phyloP scores from a whole-genome alignment of 2,888 invertebrate genomes.

The Ophioninae sp. region DNA sequence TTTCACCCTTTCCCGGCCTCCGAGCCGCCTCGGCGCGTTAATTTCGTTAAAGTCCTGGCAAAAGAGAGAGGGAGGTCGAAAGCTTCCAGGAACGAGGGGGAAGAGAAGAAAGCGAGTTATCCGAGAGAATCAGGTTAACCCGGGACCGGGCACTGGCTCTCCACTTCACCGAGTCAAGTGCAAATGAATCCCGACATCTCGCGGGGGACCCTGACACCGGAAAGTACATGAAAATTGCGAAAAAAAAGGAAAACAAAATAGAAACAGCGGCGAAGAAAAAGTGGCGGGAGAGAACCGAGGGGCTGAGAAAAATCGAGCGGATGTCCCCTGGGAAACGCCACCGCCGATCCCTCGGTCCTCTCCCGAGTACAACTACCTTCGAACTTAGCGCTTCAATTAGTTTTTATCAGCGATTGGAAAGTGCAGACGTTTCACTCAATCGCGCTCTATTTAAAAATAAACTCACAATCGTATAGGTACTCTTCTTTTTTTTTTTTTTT shows the following conservation, averaged over 20 bases:
- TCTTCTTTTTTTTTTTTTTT: no score
- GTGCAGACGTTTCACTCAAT: no score
- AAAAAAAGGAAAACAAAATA: slow-evolving; percentile 4
- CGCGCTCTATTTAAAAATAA: no score
- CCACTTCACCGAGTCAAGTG: slow-evolving; percentile 49
- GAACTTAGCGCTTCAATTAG: no score
- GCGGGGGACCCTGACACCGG: slow-evolving; percentile 21
- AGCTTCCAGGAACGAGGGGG: slow-evolving; percentile 26
- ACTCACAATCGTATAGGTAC: no score
- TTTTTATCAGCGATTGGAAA: no score
- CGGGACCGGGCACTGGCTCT: slow-evolving; percentile 44
- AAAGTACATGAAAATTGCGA: slow-evolving; percentile 41
- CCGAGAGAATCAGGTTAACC: slow-evolving; percentile 54
- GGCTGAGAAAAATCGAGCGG: not conserved
- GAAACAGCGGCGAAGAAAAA: not conserved
- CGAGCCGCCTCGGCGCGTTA: slow-evolving; percentile 60
- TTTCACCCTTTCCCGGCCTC: slow-evolving; percentile 62
- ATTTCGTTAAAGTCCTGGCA: slow-evolving; percentile 64
- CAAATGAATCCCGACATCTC: slow-evolving; percentile 49
- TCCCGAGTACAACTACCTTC: no score
- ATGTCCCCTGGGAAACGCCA: no score
- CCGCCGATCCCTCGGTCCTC: no score
- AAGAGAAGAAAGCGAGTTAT: slow-evolving; percentile 42
- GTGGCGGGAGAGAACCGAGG: not conserved
- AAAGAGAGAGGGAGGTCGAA: slow-evolving; percentile 7